Percentiles rank a stretch among this genome's conserved stretches.
These are phyloP conservation scores for Cavia aperea DNA, from an alignment of 2,113 vertebrate species.

Conservation along the genomic window DNA sequence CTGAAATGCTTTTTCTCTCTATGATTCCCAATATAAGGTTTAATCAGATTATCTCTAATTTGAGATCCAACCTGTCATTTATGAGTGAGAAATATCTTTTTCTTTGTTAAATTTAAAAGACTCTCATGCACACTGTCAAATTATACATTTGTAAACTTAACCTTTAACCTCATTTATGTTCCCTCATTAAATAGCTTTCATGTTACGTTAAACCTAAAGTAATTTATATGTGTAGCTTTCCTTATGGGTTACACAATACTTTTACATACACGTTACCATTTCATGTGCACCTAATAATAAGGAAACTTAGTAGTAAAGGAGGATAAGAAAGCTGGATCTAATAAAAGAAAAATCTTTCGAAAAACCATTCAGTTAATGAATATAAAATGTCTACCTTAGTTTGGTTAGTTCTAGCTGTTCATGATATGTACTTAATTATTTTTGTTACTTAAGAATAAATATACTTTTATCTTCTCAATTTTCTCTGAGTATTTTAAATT, in stretches of 20 bases:
- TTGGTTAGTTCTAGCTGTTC: not conserved
- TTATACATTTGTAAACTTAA: conserved; percentile 24
- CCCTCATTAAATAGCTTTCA: conserved; percentile 39
- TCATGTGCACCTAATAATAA: not conserved
- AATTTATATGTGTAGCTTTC: not conserved
- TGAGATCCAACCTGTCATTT: not conserved
- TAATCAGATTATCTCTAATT: not conserved
- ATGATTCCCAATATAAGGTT: not conserved
- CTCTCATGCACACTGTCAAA: not conserved
- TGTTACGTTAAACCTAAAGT: conserved; percentile 27
- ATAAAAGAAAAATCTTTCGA: not conserved
- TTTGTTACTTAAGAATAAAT: not conserved
- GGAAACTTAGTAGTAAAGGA: not conserved
- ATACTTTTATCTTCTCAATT: not conserved
- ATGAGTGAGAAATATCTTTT: conserved; percentile 3
- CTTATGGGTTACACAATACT: not conserved
- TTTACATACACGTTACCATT: not conserved
- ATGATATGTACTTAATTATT: not conserved
- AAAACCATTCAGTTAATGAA: not conserved
- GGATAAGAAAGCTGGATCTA: conserved; percentile 1
- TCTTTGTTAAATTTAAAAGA: conserved; percentile 47
- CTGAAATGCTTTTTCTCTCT: not conserved
- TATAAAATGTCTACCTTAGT: not conserved
- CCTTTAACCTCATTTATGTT: conserved; percentile 29
- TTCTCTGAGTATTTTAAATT: not conserved